Conservation (phyloP, 2,113 vertebrate species). For the Phrynocephalus versicolor region DNA sequence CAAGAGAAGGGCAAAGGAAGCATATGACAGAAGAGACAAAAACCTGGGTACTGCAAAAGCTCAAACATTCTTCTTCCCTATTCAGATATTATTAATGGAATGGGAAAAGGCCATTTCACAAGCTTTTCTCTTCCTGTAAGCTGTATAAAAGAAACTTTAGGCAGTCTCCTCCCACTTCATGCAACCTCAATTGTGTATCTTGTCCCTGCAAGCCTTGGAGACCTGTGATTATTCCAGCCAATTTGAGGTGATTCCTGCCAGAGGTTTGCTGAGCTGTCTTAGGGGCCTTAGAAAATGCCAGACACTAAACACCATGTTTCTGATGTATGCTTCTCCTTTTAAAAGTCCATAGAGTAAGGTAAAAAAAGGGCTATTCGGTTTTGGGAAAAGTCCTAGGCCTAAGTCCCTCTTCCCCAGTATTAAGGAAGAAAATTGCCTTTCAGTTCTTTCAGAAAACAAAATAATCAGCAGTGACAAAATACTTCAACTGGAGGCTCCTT, state of each 20-base stretch:
- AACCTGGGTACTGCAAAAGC: conserved; percentile 35
- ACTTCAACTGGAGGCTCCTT: not conserved
- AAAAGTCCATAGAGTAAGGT: conserved; percentile 11
- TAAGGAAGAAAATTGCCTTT: conserved; percentile 31
- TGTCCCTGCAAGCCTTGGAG: conserved; percentile 21
- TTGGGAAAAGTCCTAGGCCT: conserved; percentile 4
- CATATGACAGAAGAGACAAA: conserved; percentile 31
- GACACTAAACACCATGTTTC: conserved; percentile 9
- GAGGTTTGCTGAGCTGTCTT: conserved; percentile 33
- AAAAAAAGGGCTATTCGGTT: conserved; percentile 20
- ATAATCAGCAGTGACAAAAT: conserved; percentile 1
- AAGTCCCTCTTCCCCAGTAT: not conserved
- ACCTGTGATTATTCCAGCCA: conserved; percentile 31
- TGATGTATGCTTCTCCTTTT: conserved; percentile 35
- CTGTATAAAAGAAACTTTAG: conserved; percentile 11
- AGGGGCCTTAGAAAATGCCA: conserved; percentile 14
- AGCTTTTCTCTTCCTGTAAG: conserved; percentile 39
- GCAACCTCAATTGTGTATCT: conserved; percentile 33
- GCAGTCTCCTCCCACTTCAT: not conserved
- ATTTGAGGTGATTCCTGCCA: conserved; percentile 45
- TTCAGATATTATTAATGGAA: conserved; percentile 56
- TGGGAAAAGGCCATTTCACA: conserved; percentile 45
- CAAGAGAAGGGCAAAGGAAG: conserved; percentile 52
- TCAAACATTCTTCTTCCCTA: conserved; percentile 45
- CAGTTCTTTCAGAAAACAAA: conserved; percentile 26